Evolutionary conservation across 2,797 vertebrate species (phyloP).

Genomic region (Zonotrichia albicollis): DNA sequence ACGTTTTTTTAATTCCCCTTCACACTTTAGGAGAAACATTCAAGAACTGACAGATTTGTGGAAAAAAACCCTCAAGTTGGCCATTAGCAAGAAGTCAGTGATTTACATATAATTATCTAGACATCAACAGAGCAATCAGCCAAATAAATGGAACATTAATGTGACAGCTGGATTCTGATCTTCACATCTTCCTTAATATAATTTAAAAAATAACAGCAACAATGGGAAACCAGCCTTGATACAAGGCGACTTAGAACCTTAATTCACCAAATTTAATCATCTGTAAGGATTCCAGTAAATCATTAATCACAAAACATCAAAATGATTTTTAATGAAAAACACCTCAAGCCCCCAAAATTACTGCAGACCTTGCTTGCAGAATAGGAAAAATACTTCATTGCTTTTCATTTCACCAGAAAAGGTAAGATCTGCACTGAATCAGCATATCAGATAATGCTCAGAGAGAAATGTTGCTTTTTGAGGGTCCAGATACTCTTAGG

Average conservation of each 20-base stretch:
- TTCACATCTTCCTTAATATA: background rate
- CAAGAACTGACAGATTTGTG: background rate
- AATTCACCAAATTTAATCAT: background rate
- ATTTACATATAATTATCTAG: background rate
- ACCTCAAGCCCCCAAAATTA: background rate
- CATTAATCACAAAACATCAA: constrained; percentile 1
- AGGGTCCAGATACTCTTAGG: background rate
- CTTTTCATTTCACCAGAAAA: background rate
- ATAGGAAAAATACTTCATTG: background rate
- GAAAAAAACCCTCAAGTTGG: background rate
- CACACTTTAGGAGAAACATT: background rate
- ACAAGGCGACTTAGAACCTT: background rate
- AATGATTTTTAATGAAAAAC: background rate
- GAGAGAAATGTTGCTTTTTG: background rate
- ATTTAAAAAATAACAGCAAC: background rate
- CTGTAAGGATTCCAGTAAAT: background rate
- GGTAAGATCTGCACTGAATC: background rate
- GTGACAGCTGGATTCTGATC: constrained; percentile 14
- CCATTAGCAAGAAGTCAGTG: constrained; percentile 31
- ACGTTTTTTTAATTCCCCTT: background rate
- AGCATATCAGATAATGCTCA: background rate
- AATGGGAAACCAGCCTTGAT: background rate
- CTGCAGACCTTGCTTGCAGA: background rate
- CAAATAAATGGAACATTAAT: background rate
- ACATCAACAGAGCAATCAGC: background rate